phyloP scores from a whole-genome alignment of 2,888 invertebrate species.

The Lithophane leautieri region DNA sequence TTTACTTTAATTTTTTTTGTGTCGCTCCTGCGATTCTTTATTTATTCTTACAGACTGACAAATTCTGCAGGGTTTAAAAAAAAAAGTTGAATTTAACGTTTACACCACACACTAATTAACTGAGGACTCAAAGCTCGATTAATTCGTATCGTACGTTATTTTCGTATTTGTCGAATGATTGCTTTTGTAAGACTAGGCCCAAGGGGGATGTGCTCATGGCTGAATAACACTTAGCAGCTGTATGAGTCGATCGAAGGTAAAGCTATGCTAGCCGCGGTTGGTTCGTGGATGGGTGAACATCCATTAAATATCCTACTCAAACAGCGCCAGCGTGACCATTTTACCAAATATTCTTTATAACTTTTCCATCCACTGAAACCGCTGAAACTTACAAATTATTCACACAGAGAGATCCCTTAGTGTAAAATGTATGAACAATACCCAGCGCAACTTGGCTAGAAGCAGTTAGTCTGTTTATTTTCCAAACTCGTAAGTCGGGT shows the following conservation, averaged over 20 bases:
- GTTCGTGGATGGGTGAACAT: no score
- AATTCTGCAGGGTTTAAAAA: no score
- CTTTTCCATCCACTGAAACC: neutral
- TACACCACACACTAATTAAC: conserved; percentile 17
- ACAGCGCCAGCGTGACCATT: no score
- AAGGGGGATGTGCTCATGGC: no score
- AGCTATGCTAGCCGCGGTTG: no score
- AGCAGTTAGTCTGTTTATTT: conserved; percentile 44
- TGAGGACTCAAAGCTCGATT: neutral
- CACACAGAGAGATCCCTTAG: conserved; percentile 2
- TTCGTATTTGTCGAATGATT: neutral
- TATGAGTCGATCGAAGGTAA: no score
- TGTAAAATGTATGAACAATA: conserved; percentile 27
- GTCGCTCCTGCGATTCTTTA: no score
- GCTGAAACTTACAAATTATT: conserved; percentile 28
- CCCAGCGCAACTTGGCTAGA: conserved; percentile 35
- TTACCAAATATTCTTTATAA: conserved; percentile 8
- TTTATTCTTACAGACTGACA: no score
- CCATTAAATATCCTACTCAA: no score
- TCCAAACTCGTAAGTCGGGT: conserved; percentile 36
- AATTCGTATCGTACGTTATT: neutral
- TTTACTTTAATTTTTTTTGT: no score
- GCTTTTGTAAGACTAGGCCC: no score
- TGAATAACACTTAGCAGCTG: no score
- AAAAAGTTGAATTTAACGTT: neutral